phyloP scores from a whole-genome alignment of 1,140 invertebrate genomes.

The Listronotus oregonensis region DNA sequence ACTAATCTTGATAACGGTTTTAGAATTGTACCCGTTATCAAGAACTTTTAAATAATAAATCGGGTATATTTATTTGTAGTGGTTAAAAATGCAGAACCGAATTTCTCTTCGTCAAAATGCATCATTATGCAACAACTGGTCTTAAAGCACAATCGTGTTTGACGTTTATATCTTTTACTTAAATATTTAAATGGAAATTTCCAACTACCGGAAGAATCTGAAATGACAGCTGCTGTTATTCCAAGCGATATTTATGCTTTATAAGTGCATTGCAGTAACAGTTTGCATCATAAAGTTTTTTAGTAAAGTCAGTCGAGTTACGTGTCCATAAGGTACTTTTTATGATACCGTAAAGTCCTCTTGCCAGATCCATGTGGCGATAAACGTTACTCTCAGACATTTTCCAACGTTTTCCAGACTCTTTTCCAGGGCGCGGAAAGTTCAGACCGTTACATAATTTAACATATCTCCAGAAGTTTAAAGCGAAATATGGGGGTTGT shows the following conservation, averaged over 20 bases:
- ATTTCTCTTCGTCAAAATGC: no score
- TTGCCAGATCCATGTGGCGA: slow-evolving; percentile 21
- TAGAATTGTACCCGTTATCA: no score
- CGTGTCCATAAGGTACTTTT: slow-evolving; percentile 24
- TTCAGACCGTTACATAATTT: slow-evolving; percentile 24
- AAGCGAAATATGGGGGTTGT: neutral
- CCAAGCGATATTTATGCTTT: neutral
- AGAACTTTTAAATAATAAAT: no score
- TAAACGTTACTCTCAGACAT: slow-evolving; percentile 29
- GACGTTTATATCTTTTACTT: no score
- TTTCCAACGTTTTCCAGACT: slow-evolving; percentile 18
- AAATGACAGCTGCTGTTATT: no score
- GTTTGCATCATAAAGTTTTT: slow-evolving; percentile 1
- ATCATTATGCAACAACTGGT: no score
- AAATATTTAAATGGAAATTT: no score
- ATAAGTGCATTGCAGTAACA: neutral
- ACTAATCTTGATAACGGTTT: no score
- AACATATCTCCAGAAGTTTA: slow-evolving; percentile 18
- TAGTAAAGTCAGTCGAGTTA: slow-evolving; percentile 2
- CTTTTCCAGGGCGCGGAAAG: slow-evolving; percentile 12
- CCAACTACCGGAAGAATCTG: no score
- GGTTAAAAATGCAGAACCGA: no score
- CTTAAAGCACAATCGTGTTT: no score
- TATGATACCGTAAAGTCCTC: slow-evolving; percentile 20
- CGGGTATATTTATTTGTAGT: no score